A percentile compares a stretch with the other conserved stretches of the same genome.
Evolutionary conservation across 2,113 vertebrate species (phyloP).

Genomic region (Macrotus californicus): DNA sequence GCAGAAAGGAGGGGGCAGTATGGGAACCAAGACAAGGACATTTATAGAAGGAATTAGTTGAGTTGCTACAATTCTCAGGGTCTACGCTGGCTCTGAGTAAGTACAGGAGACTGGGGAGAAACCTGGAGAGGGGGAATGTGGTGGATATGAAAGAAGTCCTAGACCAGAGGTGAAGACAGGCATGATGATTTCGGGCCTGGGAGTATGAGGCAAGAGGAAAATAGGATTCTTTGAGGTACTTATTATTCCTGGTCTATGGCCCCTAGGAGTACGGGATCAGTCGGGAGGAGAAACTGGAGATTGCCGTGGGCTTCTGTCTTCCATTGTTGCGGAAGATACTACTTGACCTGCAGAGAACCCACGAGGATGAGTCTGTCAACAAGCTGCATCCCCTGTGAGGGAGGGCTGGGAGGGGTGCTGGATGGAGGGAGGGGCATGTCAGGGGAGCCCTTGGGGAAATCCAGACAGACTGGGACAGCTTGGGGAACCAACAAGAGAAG

Average conservation of each 20-base stretch:
- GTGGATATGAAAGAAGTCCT: neutral
- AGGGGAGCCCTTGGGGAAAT: conserved; percentile 23
- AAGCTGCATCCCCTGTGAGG: conserved; percentile 95
- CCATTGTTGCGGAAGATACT: conserved; percentile 96
- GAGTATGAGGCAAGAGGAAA: neutral
- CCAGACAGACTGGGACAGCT: neutral
- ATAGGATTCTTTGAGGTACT: neutral
- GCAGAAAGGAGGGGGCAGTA: neutral
- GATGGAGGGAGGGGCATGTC: conserved; percentile 39
- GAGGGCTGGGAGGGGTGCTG: conserved; percentile 58
- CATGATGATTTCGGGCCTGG: neutral
- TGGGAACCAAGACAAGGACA: neutral
- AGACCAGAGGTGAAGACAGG: neutral
- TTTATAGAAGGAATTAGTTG: neutral
- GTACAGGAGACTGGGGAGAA: neutral
- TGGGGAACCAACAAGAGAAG: neutral
- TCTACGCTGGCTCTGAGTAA: conserved; percentile 6
- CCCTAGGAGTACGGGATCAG: conserved; percentile 95
- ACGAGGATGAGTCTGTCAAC: conserved; percentile 98
- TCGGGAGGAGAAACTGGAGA: conserved; percentile 95
- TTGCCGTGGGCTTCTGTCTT: conserved; percentile 96
- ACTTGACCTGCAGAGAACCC: conserved; percentile 96
- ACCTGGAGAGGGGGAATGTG: neutral
- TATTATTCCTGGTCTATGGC: conserved; percentile 50
- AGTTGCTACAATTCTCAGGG: neutral